Evolutionary conservation across 2,888 invertebrate genomes (phyloP).

Genomic region (Chromoteleia sp.): DNA sequence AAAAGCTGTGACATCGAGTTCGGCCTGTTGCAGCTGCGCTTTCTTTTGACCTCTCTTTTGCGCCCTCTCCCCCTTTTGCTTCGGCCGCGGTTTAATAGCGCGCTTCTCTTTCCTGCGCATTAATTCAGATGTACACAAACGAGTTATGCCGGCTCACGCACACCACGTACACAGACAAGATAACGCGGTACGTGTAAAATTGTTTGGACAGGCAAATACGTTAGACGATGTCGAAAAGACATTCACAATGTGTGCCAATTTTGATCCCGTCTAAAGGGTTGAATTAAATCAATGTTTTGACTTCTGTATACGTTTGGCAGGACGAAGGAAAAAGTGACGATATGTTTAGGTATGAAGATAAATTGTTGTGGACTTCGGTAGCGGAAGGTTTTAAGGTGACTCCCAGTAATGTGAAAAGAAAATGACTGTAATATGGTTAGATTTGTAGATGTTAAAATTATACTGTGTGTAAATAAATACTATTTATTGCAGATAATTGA

Average conservation of each 20-base stretch:
- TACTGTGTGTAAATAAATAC: too few relatives aligned
- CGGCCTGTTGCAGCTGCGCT: conserved; percentile 79
- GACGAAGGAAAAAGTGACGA: background rate
- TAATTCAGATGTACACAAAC: conserved; percentile 34
- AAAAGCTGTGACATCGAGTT: conserved; percentile 83
- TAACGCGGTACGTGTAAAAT: background rate
- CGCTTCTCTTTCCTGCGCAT: too few relatives aligned
- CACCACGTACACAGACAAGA: conserved; percentile 7
- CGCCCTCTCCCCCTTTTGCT: conserved; percentile 22
- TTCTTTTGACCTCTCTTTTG: conserved; percentile 67
- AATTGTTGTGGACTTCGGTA: conserved; percentile 11
- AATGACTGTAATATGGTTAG: too few relatives aligned
- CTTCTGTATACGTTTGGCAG: background rate
- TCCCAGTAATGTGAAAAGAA: too few relatives aligned
- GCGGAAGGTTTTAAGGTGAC: too few relatives aligned
- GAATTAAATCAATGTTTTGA: conserved; percentile 25
- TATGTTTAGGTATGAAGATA: conserved; percentile 20
- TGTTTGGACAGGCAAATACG: conserved; percentile 17
- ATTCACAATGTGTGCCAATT: conserved; percentile 2
- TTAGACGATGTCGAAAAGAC: conserved; percentile 20
- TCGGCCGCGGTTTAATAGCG: conserved; percentile 12
- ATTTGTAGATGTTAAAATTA: too few relatives aligned
- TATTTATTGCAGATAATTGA: too few relatives aligned
- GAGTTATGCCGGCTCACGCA: conserved; percentile 12
- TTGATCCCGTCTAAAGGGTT: conserved; percentile 25